Evolutionary conservation across 2,888 invertebrate genomes (phyloP).

Genomic region (Drosophila macrothrix): DNA sequence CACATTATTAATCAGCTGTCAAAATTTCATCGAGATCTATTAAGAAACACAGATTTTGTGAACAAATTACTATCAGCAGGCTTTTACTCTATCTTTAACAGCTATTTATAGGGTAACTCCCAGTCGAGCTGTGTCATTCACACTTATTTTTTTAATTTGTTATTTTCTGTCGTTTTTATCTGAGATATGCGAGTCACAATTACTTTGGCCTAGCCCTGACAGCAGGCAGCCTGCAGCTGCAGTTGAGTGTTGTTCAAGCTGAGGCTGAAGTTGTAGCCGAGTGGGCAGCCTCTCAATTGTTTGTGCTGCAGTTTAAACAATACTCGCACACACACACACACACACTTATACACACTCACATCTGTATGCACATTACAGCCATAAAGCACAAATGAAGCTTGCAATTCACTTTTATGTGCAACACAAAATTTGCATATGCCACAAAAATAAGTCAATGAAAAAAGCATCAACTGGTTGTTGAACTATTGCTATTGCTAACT

Average conservation of each 20-base stretch:
- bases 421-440: conserved; percentile 48
- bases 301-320: conserved; percentile 42
- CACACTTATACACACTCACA: conserved; percentile 18
- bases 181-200: conserved; percentile 53
- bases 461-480: conserved; percentile 79
- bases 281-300: conserved; percentile 62
- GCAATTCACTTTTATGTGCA: conserved; percentile 73
- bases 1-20: neutral
- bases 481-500: conserved; percentile 43
- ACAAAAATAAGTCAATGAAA: conserved; percentile 36
- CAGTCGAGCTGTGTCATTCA: neutral
- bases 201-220: conserved; percentile 75
- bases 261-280: conserved; percentile 31
- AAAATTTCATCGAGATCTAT: neutral
- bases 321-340: conserved; percentile 22
- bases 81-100: neutral
- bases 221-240: conserved; percentile 60
- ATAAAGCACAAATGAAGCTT: conserved; percentile 46
- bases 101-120: neutral
- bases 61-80: neutral
- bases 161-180: conserved; percentile 30
- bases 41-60: neutral
- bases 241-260: conserved; percentile 31
- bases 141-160: conserved; percentile 1
- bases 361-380: neutral